A percentile compares a stretch with the other conserved stretches of the same genome.
phyloP scores from a whole-genome alignment of 2,888 invertebrate species.

The Emmelina monodactyla region DNA sequence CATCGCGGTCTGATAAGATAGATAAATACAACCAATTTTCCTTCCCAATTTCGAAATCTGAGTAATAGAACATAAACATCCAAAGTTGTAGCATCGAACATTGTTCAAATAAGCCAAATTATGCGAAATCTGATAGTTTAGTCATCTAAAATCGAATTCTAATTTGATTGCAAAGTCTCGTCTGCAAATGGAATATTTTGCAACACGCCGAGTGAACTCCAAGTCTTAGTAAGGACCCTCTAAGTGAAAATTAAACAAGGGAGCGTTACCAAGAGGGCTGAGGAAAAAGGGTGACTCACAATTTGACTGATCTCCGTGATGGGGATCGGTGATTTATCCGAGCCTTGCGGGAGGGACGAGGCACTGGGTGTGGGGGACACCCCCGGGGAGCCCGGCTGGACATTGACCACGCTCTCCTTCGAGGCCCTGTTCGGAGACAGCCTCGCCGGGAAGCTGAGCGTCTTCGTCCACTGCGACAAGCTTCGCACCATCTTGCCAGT shows the following conservation, averaged over 20 bases:
- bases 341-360: constrained; percentile 65
- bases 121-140: too few species aligned
- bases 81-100: too few species aligned
- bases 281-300: constrained; percentile 52
- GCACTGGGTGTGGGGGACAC: constrained; percentile 71
- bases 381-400: constrained; percentile 60
- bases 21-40: background rate
- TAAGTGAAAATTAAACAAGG: too few species aligned
- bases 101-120: too few species aligned
- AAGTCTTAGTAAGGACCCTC: too few species aligned
- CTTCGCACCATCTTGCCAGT: constrained; percentile 81
- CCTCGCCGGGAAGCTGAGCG: constrained; percentile 86
- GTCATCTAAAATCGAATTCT: background rate
- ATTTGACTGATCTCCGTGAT: constrained; percentile 75
- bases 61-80: too few species aligned
- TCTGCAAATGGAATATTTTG: background rate
- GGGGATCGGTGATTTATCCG: constrained; percentile 66
- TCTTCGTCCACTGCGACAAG: constrained; percentile 90
- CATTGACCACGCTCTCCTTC: constrained; percentile 73
- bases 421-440: constrained; percentile 82
- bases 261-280: constrained; percentile 2
- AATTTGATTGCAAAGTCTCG: background rate
- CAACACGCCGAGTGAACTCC: background rate
- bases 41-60: background rate
- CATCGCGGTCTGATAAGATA: constrained; percentile 9